These are phyloP conservation scores for Archocentrus centrarchus DNA, from an alignment of 2,113 vertebrate genomes.

Conservation along the genomic window DNA sequence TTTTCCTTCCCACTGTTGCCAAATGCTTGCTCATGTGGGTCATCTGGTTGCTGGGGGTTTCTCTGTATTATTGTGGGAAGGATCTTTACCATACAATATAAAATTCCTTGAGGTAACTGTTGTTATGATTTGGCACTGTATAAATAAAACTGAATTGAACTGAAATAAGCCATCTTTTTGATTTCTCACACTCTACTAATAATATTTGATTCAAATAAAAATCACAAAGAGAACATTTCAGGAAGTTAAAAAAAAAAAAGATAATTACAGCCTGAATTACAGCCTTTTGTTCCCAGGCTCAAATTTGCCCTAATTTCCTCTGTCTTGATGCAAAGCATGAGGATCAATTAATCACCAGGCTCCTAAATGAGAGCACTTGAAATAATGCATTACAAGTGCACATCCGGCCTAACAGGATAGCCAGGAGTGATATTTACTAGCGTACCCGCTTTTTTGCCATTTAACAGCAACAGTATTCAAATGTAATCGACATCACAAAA, in stretches of 20 bases:
- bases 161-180: background rate
- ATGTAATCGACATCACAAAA: background rate
- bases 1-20: no score
- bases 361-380: background rate
- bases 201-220: background rate
- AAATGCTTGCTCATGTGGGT: no score
- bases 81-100: no score
- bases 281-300: no score
- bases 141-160: no score
- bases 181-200: background rate
- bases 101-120: background rate
- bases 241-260: no score
- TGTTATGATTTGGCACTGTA: no score
- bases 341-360: background rate
- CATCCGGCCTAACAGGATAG: background rate
- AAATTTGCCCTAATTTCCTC: background rate
- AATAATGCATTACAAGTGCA: background rate
- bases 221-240: no score
- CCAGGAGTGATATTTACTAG: background rate
- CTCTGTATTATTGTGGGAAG: no score
- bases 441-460: no score
- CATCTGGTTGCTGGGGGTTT: no score
- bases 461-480: background rate
- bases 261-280: no score
- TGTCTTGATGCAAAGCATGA: background rate